Evolutionary conservation across 2,113 vertebrate species (phyloP).

Genomic region (Sterna hirundo): DNA sequence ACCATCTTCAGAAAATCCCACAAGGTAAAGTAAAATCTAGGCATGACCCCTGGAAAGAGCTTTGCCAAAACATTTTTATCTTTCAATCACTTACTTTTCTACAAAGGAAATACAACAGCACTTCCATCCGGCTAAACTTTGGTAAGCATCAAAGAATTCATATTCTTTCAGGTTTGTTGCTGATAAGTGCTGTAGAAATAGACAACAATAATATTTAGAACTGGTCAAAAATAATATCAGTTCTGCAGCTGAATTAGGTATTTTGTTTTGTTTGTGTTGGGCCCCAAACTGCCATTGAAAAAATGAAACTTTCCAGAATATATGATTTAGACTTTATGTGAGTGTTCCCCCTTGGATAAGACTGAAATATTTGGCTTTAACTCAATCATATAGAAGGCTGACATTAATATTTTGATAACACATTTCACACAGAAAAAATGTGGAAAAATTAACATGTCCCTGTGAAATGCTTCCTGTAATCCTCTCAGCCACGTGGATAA

Average conservation of each 20-base stretch:
- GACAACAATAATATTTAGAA: neutral
- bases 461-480: neutral
- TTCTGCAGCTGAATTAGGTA: neutral
- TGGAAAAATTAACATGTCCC: neutral
- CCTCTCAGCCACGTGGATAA: neutral
- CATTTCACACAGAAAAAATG: neutral
- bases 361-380: neutral
- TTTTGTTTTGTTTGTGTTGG: neutral
- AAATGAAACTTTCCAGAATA: neutral
- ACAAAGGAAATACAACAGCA: neutral
- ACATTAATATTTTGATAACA: neutral
- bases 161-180: neutral
- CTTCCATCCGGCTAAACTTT: neutral
- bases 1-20: neutral
- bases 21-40: neutral
- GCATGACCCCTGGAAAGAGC: neutral
- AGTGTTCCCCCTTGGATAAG: neutral
- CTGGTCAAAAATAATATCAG: neutral
- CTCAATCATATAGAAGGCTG: neutral
- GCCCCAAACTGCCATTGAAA: neutral
- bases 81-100: neutral
- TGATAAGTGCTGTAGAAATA: neutral
- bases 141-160: neutral
- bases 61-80: neutral
- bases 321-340: neutral